Evolutionary conservation across 2,113 vertebrate genomes (phyloP).

Genomic region (Muntiacus muntjak): DNA sequence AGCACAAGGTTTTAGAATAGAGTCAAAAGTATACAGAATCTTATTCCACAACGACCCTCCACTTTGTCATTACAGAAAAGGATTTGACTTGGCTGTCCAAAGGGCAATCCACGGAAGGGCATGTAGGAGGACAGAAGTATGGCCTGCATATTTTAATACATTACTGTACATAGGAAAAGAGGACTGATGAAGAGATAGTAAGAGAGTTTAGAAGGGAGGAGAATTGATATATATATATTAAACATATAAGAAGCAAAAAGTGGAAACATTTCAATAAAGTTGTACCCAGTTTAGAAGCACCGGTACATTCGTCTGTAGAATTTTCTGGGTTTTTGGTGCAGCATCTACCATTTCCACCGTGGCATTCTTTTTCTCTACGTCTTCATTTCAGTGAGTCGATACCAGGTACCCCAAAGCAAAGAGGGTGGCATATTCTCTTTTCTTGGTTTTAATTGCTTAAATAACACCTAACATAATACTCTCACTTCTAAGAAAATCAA

Average conservation of each 20-base stretch:
- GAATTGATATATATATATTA: neutral
- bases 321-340: neutral
- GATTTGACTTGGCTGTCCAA: neutral
- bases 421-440: neutral
- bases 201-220: neutral
- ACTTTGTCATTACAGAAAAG: neutral
- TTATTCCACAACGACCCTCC: neutral
- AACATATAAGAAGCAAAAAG: neutral
- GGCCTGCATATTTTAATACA: neutral
- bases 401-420: neutral
- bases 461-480: neutral
- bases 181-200: neutral
- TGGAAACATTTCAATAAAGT: neutral
- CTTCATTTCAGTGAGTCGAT: neutral
- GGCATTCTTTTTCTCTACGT: neutral
- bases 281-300: neutral
- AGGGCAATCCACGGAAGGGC: neutral
- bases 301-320: neutral
- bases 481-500: neutral
- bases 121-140: rapidly evolving
- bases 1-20: neutral
- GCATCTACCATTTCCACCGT: neutral
- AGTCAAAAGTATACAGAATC: neutral
- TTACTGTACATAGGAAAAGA: neutral
- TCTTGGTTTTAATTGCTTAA: constrained; percentile 19